Base-by-base conservation (phyloP, 1,140 invertebrate genomes). In the Araneus ventricosus region DNA sequence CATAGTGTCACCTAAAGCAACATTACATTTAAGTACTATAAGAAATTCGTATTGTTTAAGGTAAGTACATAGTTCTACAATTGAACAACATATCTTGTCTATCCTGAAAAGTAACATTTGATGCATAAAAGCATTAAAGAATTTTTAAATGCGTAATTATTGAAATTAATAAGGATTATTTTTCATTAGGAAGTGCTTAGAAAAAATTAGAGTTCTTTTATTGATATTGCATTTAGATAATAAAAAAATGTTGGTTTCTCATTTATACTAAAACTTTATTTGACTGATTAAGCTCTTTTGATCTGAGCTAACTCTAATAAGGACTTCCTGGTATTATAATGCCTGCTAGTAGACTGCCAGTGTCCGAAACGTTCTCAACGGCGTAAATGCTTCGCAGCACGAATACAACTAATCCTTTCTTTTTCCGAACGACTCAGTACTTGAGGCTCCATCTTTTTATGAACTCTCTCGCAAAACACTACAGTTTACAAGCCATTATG, bases 351-450 rank as follows among this genome's bases (percentile, higher is more conserved):
- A 34, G 30, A 84, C 80, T 84, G 90, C 61, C 90, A 92, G 90
- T 84, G 82, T 30, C 67, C 59, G 91, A 87, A 61, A 79, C 91
- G 63, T 59, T 79, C 45, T 90, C 88, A 92, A 92, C 41, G 61
- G 91, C 70, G 52, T 92, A 92, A 86, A 92, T 92, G 91, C 84
- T 92, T 92, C 91, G 91, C 91, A 92, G 91, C 91, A 92, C 82
- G 91, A 92, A 92, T 61, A 92, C 91, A 87, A 87, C 91, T 67
- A 61, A 70, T 75, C 82, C 61, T 87, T 92, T 57, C 84, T 61
- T 61, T 87, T 85, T 34, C 61, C 14, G 61, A 82, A 79, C 45
- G 63, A 79, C 84, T 87, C 84, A 87, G 84, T 57, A 82, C 90
- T 84, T 92, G 91, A 92, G 82, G 84, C 63, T 92, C 67, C 63